Base-by-base conservation (phyloP, 2,113 vertebrate genomes). In the Hassar affinis region DNA sequence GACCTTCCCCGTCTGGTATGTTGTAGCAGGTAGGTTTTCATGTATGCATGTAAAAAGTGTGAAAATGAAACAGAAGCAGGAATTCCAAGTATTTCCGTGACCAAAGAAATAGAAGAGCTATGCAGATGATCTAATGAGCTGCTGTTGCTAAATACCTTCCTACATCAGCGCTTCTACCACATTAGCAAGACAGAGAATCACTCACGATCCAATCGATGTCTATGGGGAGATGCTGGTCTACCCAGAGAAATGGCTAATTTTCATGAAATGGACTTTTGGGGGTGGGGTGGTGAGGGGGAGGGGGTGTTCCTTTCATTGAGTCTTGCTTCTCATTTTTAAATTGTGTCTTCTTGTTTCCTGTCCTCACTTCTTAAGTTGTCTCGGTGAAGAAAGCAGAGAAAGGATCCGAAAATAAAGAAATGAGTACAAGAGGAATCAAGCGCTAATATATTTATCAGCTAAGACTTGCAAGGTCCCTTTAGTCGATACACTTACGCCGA, bases 151-250 rank as follows among this genome's bases (percentile, higher is more conserved):
- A 42, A 7, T 22, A 12, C 66, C 42, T 71, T 45, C 38, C 38
- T 42, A 42, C 20, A 9, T 69, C 35, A 25, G 66, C 20, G 1
- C 10, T 71, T 45, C 20, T 2, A 72, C 12, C 69, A 14, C 45
- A 27, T 72, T 72, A 49, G 69, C 42, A 49, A 14, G 11, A 45
- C 0, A 72, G 12, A 15, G 11, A 27, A 72, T 72, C 45, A 72
- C 68, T 71, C 68, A 71, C 45, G 38, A 71, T 71, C 68, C 35
- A 72, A 11, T 72, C 6, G 68, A 49, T 7, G 69, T 72, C 42
- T 27, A 27, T 47, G 12, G 25, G 14, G 69, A 72, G 25, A 27
- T 72, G 42, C 27, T 72, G 69, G 12, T 72, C 12, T 49, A 4
- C 66, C 20, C 20, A 42, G 20, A 69, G 45, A 11, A 49, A 69